Base-by-base conservation (phyloP, 2,888 invertebrate genomes). In the Automeris io region DNA sequence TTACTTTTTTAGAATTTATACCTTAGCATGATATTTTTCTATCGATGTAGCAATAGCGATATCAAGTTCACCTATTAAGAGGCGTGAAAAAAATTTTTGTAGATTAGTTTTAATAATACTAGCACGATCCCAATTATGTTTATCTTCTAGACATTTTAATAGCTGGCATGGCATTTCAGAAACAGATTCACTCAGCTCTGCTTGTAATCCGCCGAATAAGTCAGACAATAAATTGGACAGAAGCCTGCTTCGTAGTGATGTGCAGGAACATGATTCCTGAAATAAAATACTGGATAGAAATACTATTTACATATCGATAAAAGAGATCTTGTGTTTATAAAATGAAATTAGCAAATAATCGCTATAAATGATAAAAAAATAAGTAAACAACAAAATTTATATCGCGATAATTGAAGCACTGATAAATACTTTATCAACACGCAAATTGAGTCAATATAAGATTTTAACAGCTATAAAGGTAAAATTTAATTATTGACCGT, bases 31-130 rank as follows among this genome's bases (percentile, higher is more conserved):
- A 54, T 79, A 81, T 33, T 76, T 77, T 43, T 83, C 86, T 42
- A 85, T 81, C 0, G 78, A 67, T 1, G 73, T 76, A 32, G 80
- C 72, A 21, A 86, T 83, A 12, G 86, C 86, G 39, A 85, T 79
- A 43, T 85, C 74, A 0, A 86, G 58, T 50, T 86, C 86, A 9
- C 66, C 71, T 3, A 73, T 50, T 12, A 86, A 56, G 26, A 86
- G 52, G 37, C 68, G 57, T 1, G 72, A 58, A 42, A 83, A 86
- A 46, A 63, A 83, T 42, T 56, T 65, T 8, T 61, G 58, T 21
- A 86, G 54, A 45, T 71, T 75, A 0, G 61, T 64, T 46, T 80
- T 85, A n/a, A 70, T 55, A 2, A 58, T 40, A 34, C 65, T 70
- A 2, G 69, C 39, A 12, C 65, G 61, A 25, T 83, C 82, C 86